These are phyloP conservation scores for Tanaodytes sp. DNA, from an alignment of 2,888 invertebrate genomes.

Conservation along the genomic window DNA sequence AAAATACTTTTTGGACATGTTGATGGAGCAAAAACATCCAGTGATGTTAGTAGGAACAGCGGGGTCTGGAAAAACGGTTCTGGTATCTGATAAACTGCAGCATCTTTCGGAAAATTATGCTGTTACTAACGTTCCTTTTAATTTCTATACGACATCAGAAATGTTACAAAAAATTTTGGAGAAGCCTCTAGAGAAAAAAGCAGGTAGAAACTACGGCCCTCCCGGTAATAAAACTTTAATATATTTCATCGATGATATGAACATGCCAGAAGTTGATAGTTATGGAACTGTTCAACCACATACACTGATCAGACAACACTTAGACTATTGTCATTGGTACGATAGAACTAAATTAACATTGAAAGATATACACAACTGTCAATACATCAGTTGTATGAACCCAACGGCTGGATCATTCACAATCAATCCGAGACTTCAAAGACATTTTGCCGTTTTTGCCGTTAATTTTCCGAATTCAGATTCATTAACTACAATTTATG, in stretches of 20 bases:
- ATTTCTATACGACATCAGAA: conserved; percentile 95
- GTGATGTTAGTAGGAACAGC: conserved; percentile 96
- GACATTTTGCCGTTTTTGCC: conserved; percentile 92
- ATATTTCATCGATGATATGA: conserved; percentile 97
- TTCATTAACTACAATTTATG: conserved; percentile 89
- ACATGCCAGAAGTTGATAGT: conserved; percentile 94
- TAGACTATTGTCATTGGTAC: conserved; percentile 97
- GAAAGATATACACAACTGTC: conserved; percentile 97
- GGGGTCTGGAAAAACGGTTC: conserved; percentile 93
- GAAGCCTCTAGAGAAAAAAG: conserved; percentile 96
- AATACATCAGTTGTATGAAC: conserved; percentile 98
- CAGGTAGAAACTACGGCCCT: conserved; percentile 92
- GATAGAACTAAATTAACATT: conserved; percentile 89
- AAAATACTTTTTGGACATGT: conserved; percentile 88
- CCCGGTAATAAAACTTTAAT: conserved; percentile 94
- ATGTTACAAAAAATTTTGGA: conserved; percentile 95
- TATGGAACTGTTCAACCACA: conserved; percentile 98
- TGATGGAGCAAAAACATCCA: conserved; percentile 91
- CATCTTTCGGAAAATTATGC: conserved; percentile 88
- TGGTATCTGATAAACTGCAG: conserved; percentile 77
- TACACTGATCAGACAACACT: conserved; percentile 93
- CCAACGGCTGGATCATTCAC: conserved; percentile 98
- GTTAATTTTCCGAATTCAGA: conserved; percentile 88
- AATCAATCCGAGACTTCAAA: conserved; percentile 93
- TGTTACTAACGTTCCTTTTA: conserved; percentile 93